Evolutionary conservation across 2,888 invertebrate genomes (phyloP).

Genomic region (Orthosia cruda): DNA sequence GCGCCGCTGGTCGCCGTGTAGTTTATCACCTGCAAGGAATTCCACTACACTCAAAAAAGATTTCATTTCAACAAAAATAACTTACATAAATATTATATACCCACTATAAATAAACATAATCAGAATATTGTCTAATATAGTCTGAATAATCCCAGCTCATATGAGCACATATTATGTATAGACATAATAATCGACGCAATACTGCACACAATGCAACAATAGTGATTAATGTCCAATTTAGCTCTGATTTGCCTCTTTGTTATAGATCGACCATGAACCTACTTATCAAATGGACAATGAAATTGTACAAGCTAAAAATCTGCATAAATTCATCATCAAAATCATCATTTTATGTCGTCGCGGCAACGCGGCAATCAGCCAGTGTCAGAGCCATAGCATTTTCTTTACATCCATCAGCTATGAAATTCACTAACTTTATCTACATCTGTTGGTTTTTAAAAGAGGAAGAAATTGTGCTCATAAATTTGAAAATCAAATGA

Average conservation of each 20-base stretch:
- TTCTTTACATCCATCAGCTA: background rate
- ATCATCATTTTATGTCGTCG: background rate
- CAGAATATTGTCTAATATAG: background rate
- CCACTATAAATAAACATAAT: background rate
- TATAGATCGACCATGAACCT: conserved; percentile 8
- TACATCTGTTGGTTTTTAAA: too few species aligned
- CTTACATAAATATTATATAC: background rate
- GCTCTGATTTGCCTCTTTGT: conserved; percentile 18
- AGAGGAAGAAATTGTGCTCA: background rate
- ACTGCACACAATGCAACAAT: conserved; percentile 45
- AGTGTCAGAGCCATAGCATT: background rate
- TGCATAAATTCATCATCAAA: conserved; percentile 3
- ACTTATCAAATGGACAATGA: background rate
- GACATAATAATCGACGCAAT: conserved; percentile 19
- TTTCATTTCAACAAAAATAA: conserved; percentile 1
- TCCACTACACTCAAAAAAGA: background rate
- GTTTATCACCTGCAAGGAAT: conserved; percentile 82
- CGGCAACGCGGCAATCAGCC: background rate
- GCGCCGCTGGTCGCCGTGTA: conserved; percentile 88
- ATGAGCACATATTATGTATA: background rate
- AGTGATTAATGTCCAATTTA: conserved; percentile 39
- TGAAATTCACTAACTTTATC: background rate
- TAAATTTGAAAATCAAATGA: background rate
- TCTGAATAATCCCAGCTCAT: background rate
- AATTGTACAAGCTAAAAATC: conserved; percentile 13